Percentiles rank a stretch among this genome's conserved stretches.
phyloP scores from a whole-genome alignment of 2,888 invertebrate species.

The Zygogramma bicolorata region DNA sequence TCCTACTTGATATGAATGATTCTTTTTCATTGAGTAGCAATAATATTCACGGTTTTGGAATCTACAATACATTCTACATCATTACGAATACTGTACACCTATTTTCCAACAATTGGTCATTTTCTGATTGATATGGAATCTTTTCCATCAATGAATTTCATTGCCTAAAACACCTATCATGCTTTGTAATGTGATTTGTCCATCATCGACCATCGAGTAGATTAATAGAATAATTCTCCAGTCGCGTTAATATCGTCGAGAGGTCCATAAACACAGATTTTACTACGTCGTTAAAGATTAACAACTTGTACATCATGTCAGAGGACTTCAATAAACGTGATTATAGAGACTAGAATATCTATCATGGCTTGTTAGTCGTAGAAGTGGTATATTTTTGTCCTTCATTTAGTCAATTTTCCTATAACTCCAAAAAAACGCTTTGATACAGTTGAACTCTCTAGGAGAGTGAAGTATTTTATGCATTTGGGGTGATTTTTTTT shows the following conservation, averaged over 20 bases:
- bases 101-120: too few relatives aligned
- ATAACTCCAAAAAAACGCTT: too few relatives aligned
- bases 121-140: too few relatives aligned
- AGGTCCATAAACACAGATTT: not conserved
- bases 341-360: not conserved
- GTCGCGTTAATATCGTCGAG: not conserved
- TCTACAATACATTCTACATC: too few relatives aligned
- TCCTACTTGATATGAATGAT: too few relatives aligned
- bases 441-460: too few relatives aligned
- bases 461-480: too few relatives aligned
- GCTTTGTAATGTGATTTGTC: not conserved
- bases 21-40: too few relatives aligned
- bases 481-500: too few relatives aligned
- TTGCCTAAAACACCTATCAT: not conserved
- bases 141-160: too few relatives aligned
- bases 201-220: not conserved
- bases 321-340: not conserved
- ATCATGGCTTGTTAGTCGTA: not conserved
- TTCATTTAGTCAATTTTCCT: not conserved
- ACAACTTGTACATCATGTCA: not conserved
- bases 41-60: too few relatives aligned
- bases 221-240: not conserved
- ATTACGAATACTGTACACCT: too few relatives aligned
- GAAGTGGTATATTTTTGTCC: not conserved
- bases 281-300: slow-evolving; percentile 1